Evolutionary conservation across 2,113 vertebrate genomes (phyloP), one percentile per base, ranked within the genome.

Genomic region (Lichenostomus cassidix): DNA sequence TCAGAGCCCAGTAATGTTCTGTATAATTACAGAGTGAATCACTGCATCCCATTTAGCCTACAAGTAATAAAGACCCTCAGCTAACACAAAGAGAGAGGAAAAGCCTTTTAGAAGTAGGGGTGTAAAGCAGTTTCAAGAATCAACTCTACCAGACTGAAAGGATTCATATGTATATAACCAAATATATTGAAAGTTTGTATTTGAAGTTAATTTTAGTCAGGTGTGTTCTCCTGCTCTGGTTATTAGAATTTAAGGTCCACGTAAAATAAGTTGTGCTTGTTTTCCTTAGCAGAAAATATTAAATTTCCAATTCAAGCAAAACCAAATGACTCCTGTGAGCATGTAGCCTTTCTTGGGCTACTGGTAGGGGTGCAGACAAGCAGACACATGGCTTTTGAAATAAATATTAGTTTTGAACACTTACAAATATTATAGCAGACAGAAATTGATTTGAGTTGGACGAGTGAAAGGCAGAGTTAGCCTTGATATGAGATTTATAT

Each of bases 11-110:
- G 63, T 69, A 91, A 96, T 96, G 55, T 79, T 91, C 78, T 3
- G 2, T 96, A 95, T 95, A 91, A 79, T 83, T 96, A 24, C 47
- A 63, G 71, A 88, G 44, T 96, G 95, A 97, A 92, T 97, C 95
- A 97, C 52, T 86, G 74, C 27, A 52, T 91, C 87, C 75, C 50
- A 80, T 95, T 96, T 97, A 97, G 90, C 55, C 75, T 90, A 33
- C 46, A 60, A 76, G 78, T 83, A 93, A 83, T 22, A 50, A 74
- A 91, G 59, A 73, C 23, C 29, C 78, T 68, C 59, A 85, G 55
- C 63, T 69, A 79, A 62, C 44, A 52, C 7, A 76, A 65, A 67
- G 5, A 73, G 62, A 92, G 80, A 33, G 75, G 23, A 53, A 80
- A 81, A 76, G 21, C 41, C 58, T 35, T 39, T 78, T 56, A 41